These are phyloP conservation scores for Halcyon chelicuti DNA, from an alignment of 2,797 vertebrate species.

Conservation along the genomic window DNA sequence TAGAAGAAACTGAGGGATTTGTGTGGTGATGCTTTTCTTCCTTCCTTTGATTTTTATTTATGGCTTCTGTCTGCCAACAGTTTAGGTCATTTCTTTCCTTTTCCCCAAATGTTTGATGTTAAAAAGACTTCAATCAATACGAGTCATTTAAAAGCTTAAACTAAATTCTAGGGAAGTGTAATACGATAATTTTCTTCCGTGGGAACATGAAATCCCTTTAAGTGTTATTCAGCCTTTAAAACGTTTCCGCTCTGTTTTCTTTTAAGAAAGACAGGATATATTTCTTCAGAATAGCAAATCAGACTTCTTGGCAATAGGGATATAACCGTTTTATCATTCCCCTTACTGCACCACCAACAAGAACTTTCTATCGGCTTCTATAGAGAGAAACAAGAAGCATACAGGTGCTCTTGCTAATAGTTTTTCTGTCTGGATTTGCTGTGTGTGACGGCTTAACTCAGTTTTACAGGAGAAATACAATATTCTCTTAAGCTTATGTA, in stretches of 20 bases:
- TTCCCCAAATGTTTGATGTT: accelerated
- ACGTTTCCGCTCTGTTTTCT: neutral
- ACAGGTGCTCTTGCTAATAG: neutral
- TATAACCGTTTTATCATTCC: neutral
- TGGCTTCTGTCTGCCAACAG: neutral
- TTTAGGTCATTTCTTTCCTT: neutral
- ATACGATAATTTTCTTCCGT: neutral
- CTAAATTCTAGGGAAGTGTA: neutral
- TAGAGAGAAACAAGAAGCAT: neutral
- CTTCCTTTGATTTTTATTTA: neutral
- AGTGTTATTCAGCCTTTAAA: neutral
- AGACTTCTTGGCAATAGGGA: neutral
- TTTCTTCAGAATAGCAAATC: neutral
- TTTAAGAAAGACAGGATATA: neutral
- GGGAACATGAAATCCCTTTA: neutral
- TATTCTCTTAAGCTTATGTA: neutral
- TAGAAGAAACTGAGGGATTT: neutral
- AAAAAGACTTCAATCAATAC: neutral
- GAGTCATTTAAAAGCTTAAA: neutral
- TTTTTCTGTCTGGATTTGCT: neutral
- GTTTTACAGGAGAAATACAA: neutral
- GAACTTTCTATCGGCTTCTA: neutral
- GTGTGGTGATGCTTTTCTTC: neutral
- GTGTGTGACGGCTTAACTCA: neutral
- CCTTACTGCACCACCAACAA: neutral